phyloP scores from a whole-genome alignment of 2,113 vertebrate genomes.

The Clarias batrachus region DNA sequence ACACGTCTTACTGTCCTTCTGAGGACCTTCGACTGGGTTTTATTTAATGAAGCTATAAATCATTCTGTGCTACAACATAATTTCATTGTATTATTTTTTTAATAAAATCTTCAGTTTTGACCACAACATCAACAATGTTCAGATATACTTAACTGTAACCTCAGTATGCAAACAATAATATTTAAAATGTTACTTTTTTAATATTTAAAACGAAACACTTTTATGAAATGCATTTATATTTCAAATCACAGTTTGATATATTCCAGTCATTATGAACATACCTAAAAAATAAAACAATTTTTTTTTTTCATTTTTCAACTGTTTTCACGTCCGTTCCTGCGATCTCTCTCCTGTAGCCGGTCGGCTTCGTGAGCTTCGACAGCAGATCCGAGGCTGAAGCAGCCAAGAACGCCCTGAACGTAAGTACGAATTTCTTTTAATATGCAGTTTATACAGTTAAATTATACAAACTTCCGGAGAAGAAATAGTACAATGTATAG shows the following conservation, averaged over 20 bases:
- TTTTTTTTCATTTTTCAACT: neutral
- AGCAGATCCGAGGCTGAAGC: slow-evolving; percentile 47
- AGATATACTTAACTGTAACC: neutral
- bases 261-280: neutral
- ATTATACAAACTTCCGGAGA: too few relatives aligned
- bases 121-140: neutral
- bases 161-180: neutral
- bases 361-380: slow-evolving; percentile 45
- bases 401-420: slow-evolving; percentile 48
- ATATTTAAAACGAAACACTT: neutral
- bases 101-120: neutral
- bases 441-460: neutral
- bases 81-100: neutral
- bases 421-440: slow-evolving; percentile 15
- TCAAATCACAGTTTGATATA: neutral
- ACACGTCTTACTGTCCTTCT: neutral
- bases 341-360: slow-evolving; percentile 23
- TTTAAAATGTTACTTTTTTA: neutral
- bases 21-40: neutral
- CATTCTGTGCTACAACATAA: neutral
- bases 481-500: too few relatives aligned
- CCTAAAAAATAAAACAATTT: neutral
- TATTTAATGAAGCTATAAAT: neutral
- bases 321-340: neutral
- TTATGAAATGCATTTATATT: neutral